phyloP scores from a whole-genome alignment of 2,888 invertebrate genomes.

The Aradus depressus region DNA sequence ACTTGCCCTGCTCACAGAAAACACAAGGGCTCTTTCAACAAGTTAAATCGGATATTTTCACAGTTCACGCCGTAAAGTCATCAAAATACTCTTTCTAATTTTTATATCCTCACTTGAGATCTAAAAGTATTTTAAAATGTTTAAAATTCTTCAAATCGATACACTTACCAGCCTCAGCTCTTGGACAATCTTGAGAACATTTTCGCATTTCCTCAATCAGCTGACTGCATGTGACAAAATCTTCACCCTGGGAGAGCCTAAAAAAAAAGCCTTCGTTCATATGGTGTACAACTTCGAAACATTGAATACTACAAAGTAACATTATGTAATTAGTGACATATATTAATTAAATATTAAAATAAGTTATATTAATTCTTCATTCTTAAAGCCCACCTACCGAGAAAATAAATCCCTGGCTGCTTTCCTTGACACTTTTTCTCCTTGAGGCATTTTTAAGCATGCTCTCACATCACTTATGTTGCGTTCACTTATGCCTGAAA shows the following conservation, averaged over 20 bases:
- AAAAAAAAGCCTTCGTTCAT: constrained; percentile 12
- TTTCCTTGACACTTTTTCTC: constrained; percentile 76
- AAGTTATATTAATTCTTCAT: not conserved
- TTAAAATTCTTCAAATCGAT: too few relatives aligned
- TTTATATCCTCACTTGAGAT: too few relatives aligned
- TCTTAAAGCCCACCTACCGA: constrained; percentile 41
- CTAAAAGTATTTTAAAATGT: too few relatives aligned
- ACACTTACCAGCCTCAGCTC: constrained; percentile 1
- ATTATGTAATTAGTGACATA: too few relatives aligned
- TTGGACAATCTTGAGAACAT: constrained; percentile 1
- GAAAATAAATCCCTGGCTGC: constrained; percentile 80
- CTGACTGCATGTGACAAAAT: constrained; percentile 79
- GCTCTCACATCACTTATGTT: constrained; percentile 62
- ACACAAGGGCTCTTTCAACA: too few relatives aligned
- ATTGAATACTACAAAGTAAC: not conserved
- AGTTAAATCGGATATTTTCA: too few relatives aligned
- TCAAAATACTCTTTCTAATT: too few relatives aligned
- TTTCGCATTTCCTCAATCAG: constrained; percentile 50
- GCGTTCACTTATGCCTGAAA: constrained; percentile 54
- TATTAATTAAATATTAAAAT: not conserved
- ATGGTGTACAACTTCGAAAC: not conserved
- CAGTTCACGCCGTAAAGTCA: too few relatives aligned
- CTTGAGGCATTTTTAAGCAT: constrained; percentile 71
- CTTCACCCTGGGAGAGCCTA: constrained; percentile 73
- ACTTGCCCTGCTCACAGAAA: too few relatives aligned